Evolutionary conservation across 1,140 invertebrate genomes (phyloP), one percentile per base, ranked within the genome.

Genomic region (Pseudomyrmex sp.): DNA sequence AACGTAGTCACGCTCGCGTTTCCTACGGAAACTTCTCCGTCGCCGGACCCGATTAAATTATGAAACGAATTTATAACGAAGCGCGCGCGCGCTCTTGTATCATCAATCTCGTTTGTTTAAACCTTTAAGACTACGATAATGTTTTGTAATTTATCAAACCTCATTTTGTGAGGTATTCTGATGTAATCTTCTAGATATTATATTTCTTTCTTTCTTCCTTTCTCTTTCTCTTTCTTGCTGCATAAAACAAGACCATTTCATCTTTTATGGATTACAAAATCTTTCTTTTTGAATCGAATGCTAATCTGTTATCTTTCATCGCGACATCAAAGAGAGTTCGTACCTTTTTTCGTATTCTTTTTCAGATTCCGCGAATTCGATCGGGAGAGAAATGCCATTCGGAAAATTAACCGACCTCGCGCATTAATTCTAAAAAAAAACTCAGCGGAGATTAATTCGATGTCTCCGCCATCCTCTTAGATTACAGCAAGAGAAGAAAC

Each of bases 41-140:
- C 23, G 7, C 35, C 35, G 15, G 10, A 35, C 3, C 26, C 15
- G 68, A 54, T 70, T 15, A 23, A 70, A 70, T 70, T 54, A 46
- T 18, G 15, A 13, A 54, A 9, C 9, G 8, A 15, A 70, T 35
- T 26, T 70, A 52, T 54, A 15, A 54, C 52, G 2, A 52, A 12
- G 7, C 13, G 9, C 13, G 18, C 52, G 1, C 12, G 20, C 12
- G 5, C 18, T 15, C 8, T 9, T 9, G 2, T 54, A 13, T 66
- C 63, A 66, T 48, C 3, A 46, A 54, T 54, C 68, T 70, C 50
- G 23, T 70, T 54, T 52, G 26, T 54, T 70, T 35, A 54, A 54
- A 56, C 2, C 12, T 56, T 50, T 23, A 52, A 7, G 0, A 3
- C n/a, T 52, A 15, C n/a, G 7, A 9, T 35, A 66, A 46, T 46